phyloP scores from a whole-genome alignment of 1,140 invertebrate genomes.

The Lordiphosa stackelbergi region DNA sequence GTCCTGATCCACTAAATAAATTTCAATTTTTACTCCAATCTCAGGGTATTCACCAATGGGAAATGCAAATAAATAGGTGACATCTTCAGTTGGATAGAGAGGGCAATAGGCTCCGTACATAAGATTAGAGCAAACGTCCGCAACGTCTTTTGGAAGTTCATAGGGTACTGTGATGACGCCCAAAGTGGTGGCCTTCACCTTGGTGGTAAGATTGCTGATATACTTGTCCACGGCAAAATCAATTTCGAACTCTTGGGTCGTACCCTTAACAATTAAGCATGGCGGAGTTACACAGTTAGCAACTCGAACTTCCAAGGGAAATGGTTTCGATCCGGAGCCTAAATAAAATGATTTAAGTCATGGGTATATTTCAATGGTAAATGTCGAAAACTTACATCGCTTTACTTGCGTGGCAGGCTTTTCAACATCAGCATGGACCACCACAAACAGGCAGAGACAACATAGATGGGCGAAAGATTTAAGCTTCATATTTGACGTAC shows the following conservation, averaged over 20 bases:
- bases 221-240: constrained; percentile 61
- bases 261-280: constrained; percentile 51
- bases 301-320: constrained; percentile 60
- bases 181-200: constrained; percentile 63
- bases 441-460: constrained; percentile 30
- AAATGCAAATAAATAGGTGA: constrained; percentile 64
- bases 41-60: constrained; percentile 68
- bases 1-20: constrained; percentile 68
- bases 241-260: constrained; percentile 50
- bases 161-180: constrained; percentile 66
- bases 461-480: constrained; percentile 25
- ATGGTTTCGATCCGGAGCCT: constrained; percentile 63
- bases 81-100: constrained; percentile 65
- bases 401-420: constrained; percentile 48
- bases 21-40: constrained; percentile 65
- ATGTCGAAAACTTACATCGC: constrained; percentile 40
- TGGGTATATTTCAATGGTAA: neutral
- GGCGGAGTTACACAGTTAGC: constrained; percentile 48
- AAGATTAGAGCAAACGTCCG: constrained; percentile 60
- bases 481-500: constrained; percentile 24
- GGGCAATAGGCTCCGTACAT: constrained; percentile 68
- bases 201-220: constrained; percentile 49
- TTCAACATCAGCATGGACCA: constrained; percentile 20
- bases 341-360: neutral
- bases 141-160: constrained; percentile 58